Percentiles rank a stretch among this genome's conserved stretches.
These are phyloP conservation scores for Trichomalopsis sarcophagae DNA, from an alignment of 1,140 invertebrate genomes.

Conservation along the genomic window DNA sequence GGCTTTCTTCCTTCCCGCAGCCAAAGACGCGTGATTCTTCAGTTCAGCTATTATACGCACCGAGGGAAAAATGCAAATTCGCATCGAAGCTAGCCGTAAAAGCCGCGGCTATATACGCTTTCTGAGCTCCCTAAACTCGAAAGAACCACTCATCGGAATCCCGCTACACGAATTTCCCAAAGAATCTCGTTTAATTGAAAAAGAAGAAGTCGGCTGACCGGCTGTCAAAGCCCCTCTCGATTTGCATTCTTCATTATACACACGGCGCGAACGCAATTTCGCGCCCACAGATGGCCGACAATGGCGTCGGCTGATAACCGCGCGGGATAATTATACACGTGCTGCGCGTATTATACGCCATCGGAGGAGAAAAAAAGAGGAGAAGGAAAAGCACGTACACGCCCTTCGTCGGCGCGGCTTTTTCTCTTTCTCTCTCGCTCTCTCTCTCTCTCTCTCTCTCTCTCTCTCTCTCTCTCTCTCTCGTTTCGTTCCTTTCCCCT, in stretches of 20 bases:
- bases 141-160: too few relatives aligned
- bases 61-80: not conserved
- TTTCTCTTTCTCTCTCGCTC: not conserved
- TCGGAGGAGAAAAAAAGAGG: not conserved
- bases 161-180: not conserved
- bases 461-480: not conserved
- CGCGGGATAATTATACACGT: slow-evolving; percentile 36
- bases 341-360: not conserved
- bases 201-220: not conserved
- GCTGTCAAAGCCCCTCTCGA: not conserved
- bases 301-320: slow-evolving; percentile 35
- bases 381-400: slow-evolving; percentile 18
- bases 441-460: not conserved
- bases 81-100: too few relatives aligned
- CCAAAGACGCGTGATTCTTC: too few relatives aligned
- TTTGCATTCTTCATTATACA: not conserved
- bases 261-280: slow-evolving; percentile 2
- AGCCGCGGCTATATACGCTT: not conserved
- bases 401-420: slow-evolving; percentile 8
- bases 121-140: not conserved
- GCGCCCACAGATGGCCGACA: slow-evolving; percentile 26
- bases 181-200: slow-evolving; percentile 21
- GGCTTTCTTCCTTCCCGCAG: too few relatives aligned
- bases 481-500: not conserved
- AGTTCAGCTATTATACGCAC: not conserved